Evolutionary conservation across 2,113 vertebrate genomes (phyloP), one percentile per base, ranked within the genome.

Genomic region (Carollia perspicillata): DNA sequence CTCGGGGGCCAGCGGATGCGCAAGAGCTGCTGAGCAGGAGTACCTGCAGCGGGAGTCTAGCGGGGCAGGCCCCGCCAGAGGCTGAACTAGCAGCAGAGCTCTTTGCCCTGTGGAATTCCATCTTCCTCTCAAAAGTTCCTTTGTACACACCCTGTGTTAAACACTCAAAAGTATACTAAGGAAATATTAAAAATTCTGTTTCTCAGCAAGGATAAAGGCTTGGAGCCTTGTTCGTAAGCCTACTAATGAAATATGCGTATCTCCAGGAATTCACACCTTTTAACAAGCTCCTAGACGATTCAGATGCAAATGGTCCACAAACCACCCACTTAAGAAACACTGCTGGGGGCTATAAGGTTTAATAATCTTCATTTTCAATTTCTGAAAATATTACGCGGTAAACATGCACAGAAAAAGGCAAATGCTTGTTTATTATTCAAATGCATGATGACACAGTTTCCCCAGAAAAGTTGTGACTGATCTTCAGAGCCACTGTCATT

Each of bases 81-180:
- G 22, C 42, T 49, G 37, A 40, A 11, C 30, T 53, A 35, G n/a
- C 8, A 85, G 37, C 8, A 22, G 17, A 55, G 53, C 49, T 75
- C 74, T 90, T 33, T 84, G 47, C 30, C 40, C 23, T 30, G 4
- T 78, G 23, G 40, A 60, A 66, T 44, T 90, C 28, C 60, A 49
- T 74, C 83, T 77, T 65, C 33, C 72, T 79, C 49, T 84, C 33
- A 58, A 81, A 78, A 84, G 37, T 71, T 78, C 63, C 51, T 90
- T 33, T 77, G 3, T 78, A 58, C 5, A 84, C 33, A 51, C 33
- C n/a, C 74, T 77, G 8, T 20, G 42, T 51, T 58, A 51, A 69
- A 58, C 30, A 81, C 33, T 94, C 84, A 92, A 33, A 66, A 74
- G 23, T n/a, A 51, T 81, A n/a, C 20, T 84, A 65, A 94, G 35